Evolutionary conservation across 2,888 invertebrate genomes (phyloP), one percentile per base, ranked within the genome.

Genomic region (Drosophila putrida): DNA sequence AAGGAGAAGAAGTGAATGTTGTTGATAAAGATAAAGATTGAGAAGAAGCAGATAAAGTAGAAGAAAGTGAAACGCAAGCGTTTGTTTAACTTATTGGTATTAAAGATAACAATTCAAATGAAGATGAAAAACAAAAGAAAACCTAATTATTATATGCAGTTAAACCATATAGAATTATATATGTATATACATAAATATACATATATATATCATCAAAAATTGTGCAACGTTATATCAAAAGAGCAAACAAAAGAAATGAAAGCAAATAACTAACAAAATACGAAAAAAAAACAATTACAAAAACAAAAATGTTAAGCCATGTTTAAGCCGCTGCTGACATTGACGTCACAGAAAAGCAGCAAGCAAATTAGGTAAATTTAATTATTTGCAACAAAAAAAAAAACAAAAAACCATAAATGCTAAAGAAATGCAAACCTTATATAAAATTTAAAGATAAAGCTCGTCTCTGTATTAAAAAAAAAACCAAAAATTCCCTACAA

Each of bases 221-320:
- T 82, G 75, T 75, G 86, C 86, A 82, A 82, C 88, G 60, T 88
- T 88, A 85, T 79, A 79, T 79, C 79, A 82, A 80, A 82, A 78
- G 61, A 64, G 55, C 65, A 70, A 85, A 71, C 35, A 61, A 36
- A 63, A 28, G 36, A 36, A 53, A 36, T 8, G 67, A 77, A 72
- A 69, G 43, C 49, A 47, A 51, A 58, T 69, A 64, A 62, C 33
- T 57, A 44, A 28, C 15, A 27, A 51, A 28, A 38, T 9, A 39
- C 6, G 36, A 35, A 49, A 15, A 9, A 4, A 68, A 53, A 28
- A 33, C 44, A 6, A 27, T 15, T 8, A 69, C 61, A 46, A 35
- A 54, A 58, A 59, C 71, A 65, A 41, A 58, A 43, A 31, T 35
- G 47, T 25, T 47, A 28, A 38, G 44, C 33, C 35, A 61, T 47